These are phyloP conservation scores for Timema cristinae DNA, from an alignment of 2,888 invertebrate genomes.

Conservation along the genomic window DNA sequence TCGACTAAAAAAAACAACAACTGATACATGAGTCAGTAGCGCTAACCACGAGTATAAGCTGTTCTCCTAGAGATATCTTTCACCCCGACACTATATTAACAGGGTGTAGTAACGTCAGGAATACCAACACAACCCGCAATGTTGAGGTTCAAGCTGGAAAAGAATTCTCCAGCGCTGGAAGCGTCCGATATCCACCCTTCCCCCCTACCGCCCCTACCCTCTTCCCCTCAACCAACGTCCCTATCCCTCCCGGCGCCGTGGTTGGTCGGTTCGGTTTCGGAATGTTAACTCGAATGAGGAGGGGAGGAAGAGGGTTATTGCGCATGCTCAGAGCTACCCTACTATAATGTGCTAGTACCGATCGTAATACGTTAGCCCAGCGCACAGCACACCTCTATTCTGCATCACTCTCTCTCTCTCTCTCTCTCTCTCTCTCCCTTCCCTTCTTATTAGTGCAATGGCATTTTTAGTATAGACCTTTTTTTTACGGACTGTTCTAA, in stretches of 20 bases:
- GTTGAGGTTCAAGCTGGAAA: too few species aligned
- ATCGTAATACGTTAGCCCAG: too few species aligned
- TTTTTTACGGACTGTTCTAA: conserved; percentile 16
- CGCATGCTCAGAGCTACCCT: conserved; percentile 11
- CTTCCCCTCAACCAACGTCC: background rate
- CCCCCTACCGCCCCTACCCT: background rate
- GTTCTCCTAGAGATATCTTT: too few species aligned
- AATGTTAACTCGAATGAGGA: background rate
- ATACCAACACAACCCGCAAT: too few species aligned
- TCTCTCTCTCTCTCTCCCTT: background rate
- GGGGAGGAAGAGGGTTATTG: background rate
- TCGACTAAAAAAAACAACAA: background rate
- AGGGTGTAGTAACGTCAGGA: too few species aligned
- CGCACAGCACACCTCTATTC: conserved; percentile 11
- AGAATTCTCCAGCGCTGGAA: too few species aligned
- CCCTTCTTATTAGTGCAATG: conserved; percentile 26
- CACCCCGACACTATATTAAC: too few species aligned
- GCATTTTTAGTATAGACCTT: conserved; percentile 23
- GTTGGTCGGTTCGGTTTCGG: conserved; percentile 14
- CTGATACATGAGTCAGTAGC: too few species aligned
- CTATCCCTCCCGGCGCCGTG: background rate
- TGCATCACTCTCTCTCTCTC: conserved; percentile 11
- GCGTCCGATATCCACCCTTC: background rate
- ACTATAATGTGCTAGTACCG: conserved; percentile 17
- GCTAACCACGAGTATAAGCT: too few species aligned